Base-by-base conservation (phyloP, 2,113 vertebrate species). In the Petroica traversi region DNA sequence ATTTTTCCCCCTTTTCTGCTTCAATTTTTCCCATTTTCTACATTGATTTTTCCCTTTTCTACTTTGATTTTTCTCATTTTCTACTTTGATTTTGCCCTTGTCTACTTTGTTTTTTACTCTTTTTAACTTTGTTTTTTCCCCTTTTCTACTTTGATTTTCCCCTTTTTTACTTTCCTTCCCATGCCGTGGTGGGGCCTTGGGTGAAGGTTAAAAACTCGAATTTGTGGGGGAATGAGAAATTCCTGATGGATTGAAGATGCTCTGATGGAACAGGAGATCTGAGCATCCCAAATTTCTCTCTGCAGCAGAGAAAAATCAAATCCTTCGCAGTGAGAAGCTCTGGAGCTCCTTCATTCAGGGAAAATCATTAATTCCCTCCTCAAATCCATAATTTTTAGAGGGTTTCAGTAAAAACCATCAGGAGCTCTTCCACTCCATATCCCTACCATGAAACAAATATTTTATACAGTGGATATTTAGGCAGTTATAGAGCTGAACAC, bases 141-240 rank as follows among this genome's bases (percentile, higher is more conserved):
- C 25, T 61, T 40, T 62, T 40, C 36, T 28, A 11, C 34, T 36
- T 23, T n/a, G 19, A 57, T 9, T 59, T 62, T 31, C 2, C 54
- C 72, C 40, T 45, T 80, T 51, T 57, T 16, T 63, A 1, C 9
- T 57, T 36, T 19, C 33, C 34, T 40, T 51, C 43, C 29, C 0
- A 0, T 14, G 26, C 18, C 41, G 29, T 0, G 1, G 0, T 31
- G 34, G 12, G 34, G 13, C 17, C 28, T 88, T 41, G 68, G 24
- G 17, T 61, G 76, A 31, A 8, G 19, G 10, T 59, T 41, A 29
- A 74, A 80, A 62, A 45, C 22, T 15, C 14, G 43, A 86, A 58
- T 58, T 2, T 48, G 46, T 12, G 23, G 16, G 6, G 20, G 18
- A 86, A 79, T 16, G 18, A 76, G 49, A 59, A 89, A 81, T 69